Base-by-base conservation (phyloP, 2,113 vertebrate genomes). In the Montifringilla adamsi region DNA sequence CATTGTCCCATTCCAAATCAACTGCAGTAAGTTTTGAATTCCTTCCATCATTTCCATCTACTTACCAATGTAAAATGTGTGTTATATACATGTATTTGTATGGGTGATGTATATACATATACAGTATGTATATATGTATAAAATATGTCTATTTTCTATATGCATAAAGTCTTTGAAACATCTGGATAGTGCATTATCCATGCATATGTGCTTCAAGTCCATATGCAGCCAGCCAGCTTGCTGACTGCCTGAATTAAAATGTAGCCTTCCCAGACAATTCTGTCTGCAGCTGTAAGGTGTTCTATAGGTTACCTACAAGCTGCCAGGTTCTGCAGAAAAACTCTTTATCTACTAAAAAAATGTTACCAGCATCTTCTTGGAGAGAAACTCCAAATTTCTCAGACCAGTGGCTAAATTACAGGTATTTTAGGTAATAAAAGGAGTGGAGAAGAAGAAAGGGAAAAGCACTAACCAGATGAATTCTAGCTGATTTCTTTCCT, bases 181-280 rank as follows among this genome's bases (percentile, higher is more conserved):
- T 87, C 95, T 96, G 87, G 89, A 47, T 87, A 90, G 33, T 66
- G 27, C 70, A 41, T 96, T 95, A 87, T 58, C 18, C 84, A 66
- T 85, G 28, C 39, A 74, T 49, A 60, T 67, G 30, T 59, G 68
- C 83, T 84, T 92, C 84, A 92, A 93, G 67, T 75, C 81, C 20
- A 5, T 75, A n/a, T 8, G 4, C 28, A 94, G 74, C 77, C 91
- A 90, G 84, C 41, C 89, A 87, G 77, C 56, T 56, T 90, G 64
- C 93, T 90, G 89, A 66, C 41, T 72, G 66, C 56, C 69, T 94
- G 84, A 79, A 73, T 93, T 73, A 89, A 94, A 55, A 59, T 82
- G 66, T 52, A 72, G 1, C 33, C 62, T 92, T 87, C 33, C 69
- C 83, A 87, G 83, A 58, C 69, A 58, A 39, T 50, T 63, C 69